A percentile compares a stretch with the other conserved stretches of the same genome.
Conservation (phyloP, 2,113 vertebrate genomes). For the Bagarius yarrelli region DNA sequence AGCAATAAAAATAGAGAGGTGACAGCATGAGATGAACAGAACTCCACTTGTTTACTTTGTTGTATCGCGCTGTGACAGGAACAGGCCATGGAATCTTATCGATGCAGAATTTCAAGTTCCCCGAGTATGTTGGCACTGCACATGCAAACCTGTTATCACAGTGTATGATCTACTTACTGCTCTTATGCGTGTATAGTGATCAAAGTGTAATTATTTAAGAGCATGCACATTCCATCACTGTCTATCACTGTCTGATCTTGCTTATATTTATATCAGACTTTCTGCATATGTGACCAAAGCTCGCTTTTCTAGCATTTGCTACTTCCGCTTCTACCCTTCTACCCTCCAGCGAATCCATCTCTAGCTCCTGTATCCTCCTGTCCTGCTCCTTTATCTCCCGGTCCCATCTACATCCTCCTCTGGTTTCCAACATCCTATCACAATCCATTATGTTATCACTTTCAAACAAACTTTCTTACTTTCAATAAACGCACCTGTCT, state of each 20-base stretch:
- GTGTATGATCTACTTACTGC: conserved; percentile 12
- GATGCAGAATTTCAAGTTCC: conserved; percentile 38
- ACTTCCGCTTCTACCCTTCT: too few relatives aligned
- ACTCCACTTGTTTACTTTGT: conserved; percentile 7
- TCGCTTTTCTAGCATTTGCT: too few relatives aligned
- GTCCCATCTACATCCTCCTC: too few relatives aligned
- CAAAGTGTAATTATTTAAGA: conserved; percentile 4
- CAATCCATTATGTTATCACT: too few relatives aligned
- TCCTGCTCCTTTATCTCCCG: too few relatives aligned
- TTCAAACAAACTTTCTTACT: too few relatives aligned
- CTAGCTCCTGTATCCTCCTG: too few relatives aligned
- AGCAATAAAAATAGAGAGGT: conserved; percentile 8
- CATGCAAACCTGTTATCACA: conserved; percentile 9
- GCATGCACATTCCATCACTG: not conserved
- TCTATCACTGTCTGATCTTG: not conserved
- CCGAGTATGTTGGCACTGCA: conserved; percentile 23
- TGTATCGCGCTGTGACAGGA: conserved; percentile 14
- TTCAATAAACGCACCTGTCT: too few relatives aligned
- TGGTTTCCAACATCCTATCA: too few relatives aligned
- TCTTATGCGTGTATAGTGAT: conserved; percentile 8
- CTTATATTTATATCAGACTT: too few relatives aligned
- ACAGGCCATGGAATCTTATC: conserved; percentile 39
- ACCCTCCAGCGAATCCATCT: too few relatives aligned
- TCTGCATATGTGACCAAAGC: too few relatives aligned
- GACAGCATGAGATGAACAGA: conserved; percentile 2